Evolutionary conservation across 2,888 invertebrate genomes (phyloP), one percentile per base, ranked within the genome.

Genomic region (Cantharis lateralis): DNA sequence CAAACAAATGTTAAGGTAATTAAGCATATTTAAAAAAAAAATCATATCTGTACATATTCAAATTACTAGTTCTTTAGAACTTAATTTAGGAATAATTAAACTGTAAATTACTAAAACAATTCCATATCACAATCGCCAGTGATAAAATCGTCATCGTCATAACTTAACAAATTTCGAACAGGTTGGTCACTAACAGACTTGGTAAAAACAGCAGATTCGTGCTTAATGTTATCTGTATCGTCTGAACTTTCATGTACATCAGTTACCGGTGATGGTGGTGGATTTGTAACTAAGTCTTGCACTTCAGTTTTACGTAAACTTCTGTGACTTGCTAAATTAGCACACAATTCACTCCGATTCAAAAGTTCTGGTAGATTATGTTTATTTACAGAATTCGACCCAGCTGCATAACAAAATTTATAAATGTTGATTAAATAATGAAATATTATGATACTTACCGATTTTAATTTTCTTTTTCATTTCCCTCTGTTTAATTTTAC

Each of bases 191-290:
- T 72, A 26, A 76, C 78, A 63, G 70, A 72, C 7, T 48, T n/a
- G 7, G n/a, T 48, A 48, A 48, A 48, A 48, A n/a, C 7, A 16
- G 76, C 24, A 15, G 74, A n/a, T 66, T 78, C 70, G 62, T 75
- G 77, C 18, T 68, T 75, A 28, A 75, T 72, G 61, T 71, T 77
- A 70, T 87, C 86, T 84, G 86, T 86, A 15, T 85, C 87, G 80
- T 93, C 93, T 75, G 92, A 92, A 80, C 93, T 93, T 76, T 91
- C 91, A 3, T 88, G 87, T 15, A 93, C 92, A 86, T 94, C 94
- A 0, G 94, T 95, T 32, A 93, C 95, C 0, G 95, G 95, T 24
- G 95, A 95, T 5, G 95, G 95, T 11, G 95, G 95, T 68, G 95
- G 95, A 89, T 95, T 95, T 1, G 91, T 92, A 48, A 91, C 90